Evolutionary conservation across 2,888 invertebrate genomes (phyloP).

Genomic region (Noctua janthe): DNA sequence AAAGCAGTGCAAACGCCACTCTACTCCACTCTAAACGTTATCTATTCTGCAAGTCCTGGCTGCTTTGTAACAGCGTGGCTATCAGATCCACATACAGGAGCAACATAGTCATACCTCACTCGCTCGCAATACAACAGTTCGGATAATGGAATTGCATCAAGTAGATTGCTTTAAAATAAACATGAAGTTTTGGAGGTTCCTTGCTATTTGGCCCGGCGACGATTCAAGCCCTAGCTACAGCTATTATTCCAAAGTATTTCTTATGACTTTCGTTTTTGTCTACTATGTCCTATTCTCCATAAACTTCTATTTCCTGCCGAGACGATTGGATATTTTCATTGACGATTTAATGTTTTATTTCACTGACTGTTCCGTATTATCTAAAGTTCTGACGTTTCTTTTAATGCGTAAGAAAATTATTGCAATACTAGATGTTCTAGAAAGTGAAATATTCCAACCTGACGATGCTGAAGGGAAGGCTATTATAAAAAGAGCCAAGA

Average conservation of each 20-base stretch:
- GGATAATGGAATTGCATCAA: conserved; percentile 68
- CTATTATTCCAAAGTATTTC: conserved; percentile 70
- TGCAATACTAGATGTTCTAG: conserved; percentile 70
- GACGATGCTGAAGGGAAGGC: conserved; percentile 63
- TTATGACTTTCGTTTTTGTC: conserved; percentile 67
- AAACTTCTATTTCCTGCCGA: conserved; percentile 77
- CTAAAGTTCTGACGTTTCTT: conserved; percentile 77
- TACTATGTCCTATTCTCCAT: conserved; percentile 69
- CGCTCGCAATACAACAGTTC: conserved; percentile 39
- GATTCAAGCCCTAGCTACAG: conserved; percentile 63
- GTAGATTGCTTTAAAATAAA: conserved; percentile 77
- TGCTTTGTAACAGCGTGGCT: conserved; percentile 34
- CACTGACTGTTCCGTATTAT: conserved; percentile 70
- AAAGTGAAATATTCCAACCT: conserved; percentile 77
- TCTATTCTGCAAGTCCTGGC: conserved; percentile 19
- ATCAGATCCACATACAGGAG: conserved; percentile 40
- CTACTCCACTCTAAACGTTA: conserved; percentile 39
- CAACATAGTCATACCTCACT: conserved; percentile 26
- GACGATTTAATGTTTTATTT: conserved; percentile 80
- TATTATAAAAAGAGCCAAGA: conserved; percentile 74
- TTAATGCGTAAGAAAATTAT: conserved; percentile 70
- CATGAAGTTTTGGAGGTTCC: conserved; percentile 74
- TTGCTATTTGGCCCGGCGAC: conserved; percentile 73
- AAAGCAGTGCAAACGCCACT: conserved; percentile 16
- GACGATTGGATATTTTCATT: conserved; percentile 74